Conservation (phyloP, 1,140 invertebrate genomes). For the Bombus haemorrhoidalis region DNA sequence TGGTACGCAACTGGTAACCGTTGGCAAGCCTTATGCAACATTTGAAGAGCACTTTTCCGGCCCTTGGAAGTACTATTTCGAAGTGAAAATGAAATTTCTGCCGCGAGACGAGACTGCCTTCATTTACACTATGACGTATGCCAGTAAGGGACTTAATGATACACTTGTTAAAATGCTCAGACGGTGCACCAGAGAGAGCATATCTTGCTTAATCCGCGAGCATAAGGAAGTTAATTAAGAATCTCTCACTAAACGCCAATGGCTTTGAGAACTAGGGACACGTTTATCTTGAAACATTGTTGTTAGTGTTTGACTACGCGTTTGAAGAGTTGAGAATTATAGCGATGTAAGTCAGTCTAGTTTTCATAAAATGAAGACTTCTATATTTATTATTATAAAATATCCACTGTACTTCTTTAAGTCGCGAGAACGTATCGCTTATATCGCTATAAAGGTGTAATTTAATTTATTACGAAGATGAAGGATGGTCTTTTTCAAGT, state of each 20-base stretch:
- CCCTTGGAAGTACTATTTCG: slow-evolving; percentile 37
- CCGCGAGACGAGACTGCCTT: slow-evolving; percentile 10
- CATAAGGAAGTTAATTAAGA: slow-evolving; percentile 31
- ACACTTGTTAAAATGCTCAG: slow-evolving; percentile 25
- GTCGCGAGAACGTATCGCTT: too few species aligned
- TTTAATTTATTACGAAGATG: background rate
- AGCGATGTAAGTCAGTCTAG: background rate
- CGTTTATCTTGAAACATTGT: background rate
- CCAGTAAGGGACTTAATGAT: slow-evolving; percentile 8
- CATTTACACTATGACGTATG: slow-evolving; percentile 14
- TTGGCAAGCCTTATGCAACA: slow-evolving; percentile 11
- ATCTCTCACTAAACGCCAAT: background rate
- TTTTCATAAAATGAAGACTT: background rate
- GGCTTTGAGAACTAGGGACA: background rate
- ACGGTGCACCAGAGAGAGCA: background rate
- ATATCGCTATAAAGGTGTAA: background rate
- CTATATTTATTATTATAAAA: background rate
- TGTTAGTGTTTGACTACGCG: background rate
- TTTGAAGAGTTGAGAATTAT: background rate
- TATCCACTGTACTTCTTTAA: background rate
- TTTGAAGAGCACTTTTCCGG: slow-evolving; percentile 54
- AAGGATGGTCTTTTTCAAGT: background rate
- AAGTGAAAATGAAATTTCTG: slow-evolving; percentile 62
- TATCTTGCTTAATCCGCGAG: background rate
- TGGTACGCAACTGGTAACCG: slow-evolving; percentile 56